Evolutionary conservation across 2,888 invertebrate species (phyloP).

Genomic region (Petrolisthes manimaculis): DNA sequence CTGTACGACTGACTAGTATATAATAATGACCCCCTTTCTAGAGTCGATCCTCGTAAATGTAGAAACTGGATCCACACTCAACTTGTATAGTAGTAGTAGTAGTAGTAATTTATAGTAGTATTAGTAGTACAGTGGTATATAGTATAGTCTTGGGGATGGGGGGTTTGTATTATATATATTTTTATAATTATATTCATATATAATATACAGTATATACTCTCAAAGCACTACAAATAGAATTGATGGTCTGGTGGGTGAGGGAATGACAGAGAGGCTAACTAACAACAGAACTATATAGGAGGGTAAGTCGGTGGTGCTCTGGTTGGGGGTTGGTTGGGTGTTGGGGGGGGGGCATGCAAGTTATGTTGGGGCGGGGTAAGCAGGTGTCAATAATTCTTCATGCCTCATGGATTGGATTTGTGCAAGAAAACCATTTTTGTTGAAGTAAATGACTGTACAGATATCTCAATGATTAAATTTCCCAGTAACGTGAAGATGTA

Average conservation of each 20-base stretch:
- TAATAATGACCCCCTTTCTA: slow-evolving; percentile 15
- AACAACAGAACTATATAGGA: slow-evolving; percentile 12
- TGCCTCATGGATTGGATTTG: too few relatives aligned
- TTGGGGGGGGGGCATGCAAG: not conserved
- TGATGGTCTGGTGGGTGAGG: slow-evolving; percentile 27
- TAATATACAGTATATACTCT: slow-evolving; percentile 33
- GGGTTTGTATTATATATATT: not conserved
- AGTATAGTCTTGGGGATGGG: not conserved
- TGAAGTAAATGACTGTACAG: too few relatives aligned
- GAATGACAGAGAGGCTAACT: not conserved
- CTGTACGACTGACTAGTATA: slow-evolving; percentile 41
- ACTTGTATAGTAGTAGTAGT: not conserved
- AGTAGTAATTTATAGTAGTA: not conserved
- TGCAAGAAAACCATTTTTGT: too few relatives aligned
- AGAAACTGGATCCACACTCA: slow-evolving; percentile 27
- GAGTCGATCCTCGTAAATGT: not conserved
- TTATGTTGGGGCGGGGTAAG: too few relatives aligned
- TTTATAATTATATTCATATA: slow-evolving; percentile 14
- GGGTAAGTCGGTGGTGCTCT: not conserved
- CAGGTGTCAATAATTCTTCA: too few relatives aligned
- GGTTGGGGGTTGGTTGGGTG: not conserved
- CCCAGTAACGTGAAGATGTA: not conserved
- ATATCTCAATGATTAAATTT: not conserved
- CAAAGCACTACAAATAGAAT: slow-evolving; percentile 37
- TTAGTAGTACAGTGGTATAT: too few relatives aligned